A percentile compares a stretch with the other conserved stretches of the same genome.
phyloP scores from a whole-genome alignment of 2,113 vertebrate genomes.

The Ibidorhyncha struthersii region DNA sequence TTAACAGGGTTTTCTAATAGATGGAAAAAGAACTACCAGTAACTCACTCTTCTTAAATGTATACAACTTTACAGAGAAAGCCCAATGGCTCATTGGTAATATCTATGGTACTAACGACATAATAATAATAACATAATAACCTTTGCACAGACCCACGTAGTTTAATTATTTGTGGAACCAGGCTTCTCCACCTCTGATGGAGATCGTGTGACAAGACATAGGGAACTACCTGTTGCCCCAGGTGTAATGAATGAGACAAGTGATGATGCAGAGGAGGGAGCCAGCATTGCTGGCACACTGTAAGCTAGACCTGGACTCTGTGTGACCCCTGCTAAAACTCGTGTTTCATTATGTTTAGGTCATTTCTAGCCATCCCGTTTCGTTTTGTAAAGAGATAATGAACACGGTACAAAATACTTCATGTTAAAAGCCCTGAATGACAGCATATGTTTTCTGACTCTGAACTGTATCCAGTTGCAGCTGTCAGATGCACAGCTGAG shows the following conservation, averaged over 20 bases:
- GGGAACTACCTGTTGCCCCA: neutral
- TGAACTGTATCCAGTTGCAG: neutral
- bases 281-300: neutral
- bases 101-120: neutral
- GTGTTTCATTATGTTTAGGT: neutral
- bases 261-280: neutral
- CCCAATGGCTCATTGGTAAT: neutral
- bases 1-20: neutral
- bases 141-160: accelerated
- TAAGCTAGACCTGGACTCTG: neutral
- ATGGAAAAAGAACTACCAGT: neutral
- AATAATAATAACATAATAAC: no score
- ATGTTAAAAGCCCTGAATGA: constrained; percentile 12
- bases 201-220: neutral
- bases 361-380: neutral
- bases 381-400: neutral
- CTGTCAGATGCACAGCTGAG: constrained; percentile 57
- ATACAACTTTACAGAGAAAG: neutral
- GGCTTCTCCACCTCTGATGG: neutral
- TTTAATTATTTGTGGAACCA: neutral
- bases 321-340: neutral
- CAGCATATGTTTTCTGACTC: neutral
- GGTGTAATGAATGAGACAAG: neutral
- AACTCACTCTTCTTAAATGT: neutral
- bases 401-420: neutral